phyloP scores from a whole-genome alignment of 2,113 vertebrate species.

The Eolophus roseicapilla region DNA sequence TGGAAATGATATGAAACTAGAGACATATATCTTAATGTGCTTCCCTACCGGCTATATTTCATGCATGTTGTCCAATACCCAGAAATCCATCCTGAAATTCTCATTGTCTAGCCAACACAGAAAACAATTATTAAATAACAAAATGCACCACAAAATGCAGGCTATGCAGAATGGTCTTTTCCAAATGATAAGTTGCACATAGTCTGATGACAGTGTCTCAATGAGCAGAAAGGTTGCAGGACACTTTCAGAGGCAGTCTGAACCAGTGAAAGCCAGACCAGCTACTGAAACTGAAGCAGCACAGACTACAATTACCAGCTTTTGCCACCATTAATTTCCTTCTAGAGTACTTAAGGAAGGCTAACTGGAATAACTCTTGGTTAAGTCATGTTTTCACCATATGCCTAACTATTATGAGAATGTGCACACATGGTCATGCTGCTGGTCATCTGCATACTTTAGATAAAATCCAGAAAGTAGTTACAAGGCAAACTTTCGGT shows the following conservation, averaged over 20 bases:
- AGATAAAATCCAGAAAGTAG: background rate
- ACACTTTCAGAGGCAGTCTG: background rate
- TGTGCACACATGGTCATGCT: background rate
- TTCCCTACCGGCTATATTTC: background rate
- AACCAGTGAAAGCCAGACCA: background rate
- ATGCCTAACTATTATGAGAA: background rate
- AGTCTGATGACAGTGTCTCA: background rate
- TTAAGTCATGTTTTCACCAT: background rate
- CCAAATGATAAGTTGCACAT: rapidly evolving
- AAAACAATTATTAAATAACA: background rate
- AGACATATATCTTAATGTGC: rapidly evolving
- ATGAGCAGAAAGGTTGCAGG: background rate
- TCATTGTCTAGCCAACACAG: background rate
- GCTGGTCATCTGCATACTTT: background rate
- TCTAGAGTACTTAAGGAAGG: background rate
- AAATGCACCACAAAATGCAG: background rate
- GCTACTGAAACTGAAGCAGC: background rate
- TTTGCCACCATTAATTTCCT: background rate
- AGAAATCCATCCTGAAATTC: background rate
- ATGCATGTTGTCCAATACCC: background rate
- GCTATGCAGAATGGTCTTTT: background rate
- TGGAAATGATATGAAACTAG: rapidly evolving
- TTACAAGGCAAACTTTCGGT: background rate
- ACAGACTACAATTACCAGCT: background rate
- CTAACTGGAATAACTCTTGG: background rate